Evolutionary conservation across 2,888 invertebrate species (phyloP).

Genomic region (Erannis defoliaria): DNA sequence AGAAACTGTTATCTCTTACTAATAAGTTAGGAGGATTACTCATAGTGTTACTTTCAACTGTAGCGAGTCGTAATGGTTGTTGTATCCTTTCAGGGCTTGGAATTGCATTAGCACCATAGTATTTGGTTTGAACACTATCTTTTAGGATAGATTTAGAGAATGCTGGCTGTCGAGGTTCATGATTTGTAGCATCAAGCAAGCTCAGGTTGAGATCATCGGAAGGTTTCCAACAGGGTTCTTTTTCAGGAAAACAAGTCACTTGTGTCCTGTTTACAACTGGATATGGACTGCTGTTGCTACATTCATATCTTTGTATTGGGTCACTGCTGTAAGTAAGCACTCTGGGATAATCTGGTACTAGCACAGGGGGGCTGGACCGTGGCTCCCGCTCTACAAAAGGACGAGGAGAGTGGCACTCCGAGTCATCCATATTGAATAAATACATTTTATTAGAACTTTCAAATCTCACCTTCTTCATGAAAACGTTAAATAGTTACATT

Average conservation of each 20-base stretch:
- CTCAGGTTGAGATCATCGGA: slow-evolving; percentile 76
- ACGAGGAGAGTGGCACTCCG: slow-evolving; percentile 78
- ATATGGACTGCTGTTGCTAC: slow-evolving; percentile 71
- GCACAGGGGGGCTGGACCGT: slow-evolving; percentile 50
- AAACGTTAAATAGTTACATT: slow-evolving; percentile 36
- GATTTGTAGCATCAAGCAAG: slow-evolving; percentile 66
- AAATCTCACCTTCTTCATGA: slow-evolving; percentile 82
- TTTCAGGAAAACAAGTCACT: slow-evolving; percentile 45
- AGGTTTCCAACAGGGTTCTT: slow-evolving; percentile 59
- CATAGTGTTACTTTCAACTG: slow-evolving; percentile 52
- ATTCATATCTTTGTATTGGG: slow-evolving; percentile 70
- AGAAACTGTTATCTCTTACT: slow-evolving; percentile 68
- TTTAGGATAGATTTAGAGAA: slow-evolving; percentile 48
- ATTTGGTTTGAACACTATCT: slow-evolving; percentile 33
- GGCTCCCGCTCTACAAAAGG: slow-evolving; percentile 66
- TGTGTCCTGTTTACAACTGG: slow-evolving; percentile 66
- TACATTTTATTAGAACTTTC: slow-evolving; percentile 58
- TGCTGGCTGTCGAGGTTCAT: slow-evolving; percentile 53
- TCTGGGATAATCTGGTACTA: slow-evolving; percentile 50
- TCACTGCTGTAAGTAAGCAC: slow-evolving; percentile 64
- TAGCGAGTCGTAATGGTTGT: slow-evolving; percentile 47
- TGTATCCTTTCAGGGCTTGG: slow-evolving; percentile 11
- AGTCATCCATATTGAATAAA: slow-evolving; percentile 63
- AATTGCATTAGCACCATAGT: background rate
- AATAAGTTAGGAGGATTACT: slow-evolving; percentile 57